Base-by-base conservation (phyloP, 2,888 invertebrate species). In the Athalia rosae region DNA sequence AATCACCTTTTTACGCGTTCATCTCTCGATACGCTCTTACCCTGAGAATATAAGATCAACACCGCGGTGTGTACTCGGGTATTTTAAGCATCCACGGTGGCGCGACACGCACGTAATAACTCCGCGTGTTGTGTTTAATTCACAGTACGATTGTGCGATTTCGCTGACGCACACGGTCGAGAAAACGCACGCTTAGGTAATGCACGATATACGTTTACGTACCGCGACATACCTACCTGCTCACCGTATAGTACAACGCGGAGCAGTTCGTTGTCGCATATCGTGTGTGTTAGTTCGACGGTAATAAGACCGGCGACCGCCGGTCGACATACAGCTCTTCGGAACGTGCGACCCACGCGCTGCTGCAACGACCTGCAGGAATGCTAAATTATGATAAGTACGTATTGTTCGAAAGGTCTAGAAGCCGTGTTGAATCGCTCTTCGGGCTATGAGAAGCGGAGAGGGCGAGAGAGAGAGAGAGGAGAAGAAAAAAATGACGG, bases 331-430 rank as follows among this genome's bases (percentile, higher is more conserved):
- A n/a, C n/a, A 41, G 63, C 43, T 64, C 53, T 58, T 61, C 48
- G 58, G 41, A 66, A 61, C 67, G 64, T 45, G 58, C 71, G 58
- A 71, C 71, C 71, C 71, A 71, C 47, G 64, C 66, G 28, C 28
- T 28, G 28, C 28, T 28, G 28, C 28, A 28, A 28, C 28, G 56
- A 15, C 66, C 76, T 8, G 11, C 15, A 76, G 47, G 76, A 76
- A 76, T 76, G 43, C 56, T 64, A 76, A 76, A 76, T 76, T 76
- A 76, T 76, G 76, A 76, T 76, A 76, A 76, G 66, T 76, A 41
- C 45, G 59, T 13, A 76, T 76, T 76, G 76, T 76, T 76, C 76
- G n/a, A 41, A 15, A 11, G 15, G 76, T 56, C 58, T 47, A 28
- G 6, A 67, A 47, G 3, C 63, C 13, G 63, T 28, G 28, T 28